Evolutionary conservation across 2,888 invertebrate species (phyloP).

Genomic region (Nysson spinosus): DNA sequence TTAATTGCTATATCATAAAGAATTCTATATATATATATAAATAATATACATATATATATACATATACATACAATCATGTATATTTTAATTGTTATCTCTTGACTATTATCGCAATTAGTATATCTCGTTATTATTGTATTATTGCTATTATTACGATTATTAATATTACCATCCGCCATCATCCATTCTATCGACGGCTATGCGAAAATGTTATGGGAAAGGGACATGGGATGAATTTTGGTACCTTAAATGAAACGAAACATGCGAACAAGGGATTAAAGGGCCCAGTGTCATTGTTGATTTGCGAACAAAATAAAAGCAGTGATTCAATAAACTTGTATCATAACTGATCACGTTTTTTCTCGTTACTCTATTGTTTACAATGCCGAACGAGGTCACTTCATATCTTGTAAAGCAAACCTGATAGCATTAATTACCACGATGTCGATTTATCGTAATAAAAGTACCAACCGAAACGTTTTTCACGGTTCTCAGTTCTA

Average conservation of each 20-base stretch:
- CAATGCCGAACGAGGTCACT: background rate
- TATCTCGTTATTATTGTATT: constrained; percentile 69
- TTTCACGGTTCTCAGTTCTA: too few species aligned
- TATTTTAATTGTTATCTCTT: constrained; percentile 72
- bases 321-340: constrained; percentile 71
- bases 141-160: constrained; percentile 48
- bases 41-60: constrained; percentile 14
- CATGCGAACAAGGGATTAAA: constrained; percentile 33
- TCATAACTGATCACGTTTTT: constrained; percentile 50
- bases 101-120: constrained; percentile 65
- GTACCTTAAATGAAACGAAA: constrained; percentile 44
- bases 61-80: constrained; percentile 54
- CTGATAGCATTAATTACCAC: too few species aligned
- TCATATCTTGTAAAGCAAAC: too few species aligned
- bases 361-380: background rate
- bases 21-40: constrained; percentile 51
- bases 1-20: constrained; percentile 57
- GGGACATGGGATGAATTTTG: constrained; percentile 45
- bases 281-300: constrained; percentile 63
- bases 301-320: constrained; percentile 58
- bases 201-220: constrained; percentile 1
- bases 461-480: too few species aligned
- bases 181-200: constrained; percentile 36
- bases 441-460: too few species aligned
- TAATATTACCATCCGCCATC: constrained; percentile 41